phyloP scores from a whole-genome alignment of 2,797 vertebrate genomes.

The Adelosebastes latens region DNA sequence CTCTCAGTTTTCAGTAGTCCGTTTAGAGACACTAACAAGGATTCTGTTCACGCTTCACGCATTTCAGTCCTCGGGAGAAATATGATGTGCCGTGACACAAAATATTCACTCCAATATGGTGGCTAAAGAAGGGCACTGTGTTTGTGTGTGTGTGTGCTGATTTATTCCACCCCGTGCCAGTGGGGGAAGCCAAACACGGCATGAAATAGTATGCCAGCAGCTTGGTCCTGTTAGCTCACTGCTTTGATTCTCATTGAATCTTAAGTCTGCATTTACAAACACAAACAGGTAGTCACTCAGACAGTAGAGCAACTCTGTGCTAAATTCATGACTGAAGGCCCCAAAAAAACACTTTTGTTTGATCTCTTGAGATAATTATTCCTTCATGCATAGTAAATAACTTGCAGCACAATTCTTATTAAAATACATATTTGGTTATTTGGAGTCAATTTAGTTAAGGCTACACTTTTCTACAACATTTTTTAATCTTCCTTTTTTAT shows the following conservation, averaged over 20 bases:
- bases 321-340: background rate
- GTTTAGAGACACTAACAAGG: slow-evolving; percentile 54
- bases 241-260: slow-evolving; percentile 39
- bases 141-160: slow-evolving; percentile 19
- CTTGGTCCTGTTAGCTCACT: slow-evolving; percentile 20
- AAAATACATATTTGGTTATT: slow-evolving; percentile 17
- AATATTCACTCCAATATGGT: slow-evolving; percentile 61
- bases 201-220: slow-evolving; percentile 49
- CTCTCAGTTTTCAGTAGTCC: slow-evolving; percentile 34
- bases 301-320: background rate
- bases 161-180: slow-evolving; percentile 40
- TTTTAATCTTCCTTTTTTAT: background rate
- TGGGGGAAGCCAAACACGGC: slow-evolving; percentile 36
- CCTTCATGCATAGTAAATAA: slow-evolving; percentile 10
- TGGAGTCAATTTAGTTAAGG: background rate
- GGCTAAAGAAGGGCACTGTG: slow-evolving; percentile 20
- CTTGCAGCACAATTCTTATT: slow-evolving; percentile 1
- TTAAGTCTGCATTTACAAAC: slow-evolving; percentile 40
- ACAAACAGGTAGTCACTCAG: slow-evolving; percentile 29
- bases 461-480: background rate
- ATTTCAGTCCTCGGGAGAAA: slow-evolving; percentile 52
- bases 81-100: slow-evolving; percentile 49
- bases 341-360: slow-evolving; percentile 15
- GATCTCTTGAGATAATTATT: slow-evolving; percentile 15
- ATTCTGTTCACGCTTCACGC: slow-evolving; percentile 56